Conservation (phyloP, 2,797 vertebrate species). For the Podarcis siculus region DNA sequence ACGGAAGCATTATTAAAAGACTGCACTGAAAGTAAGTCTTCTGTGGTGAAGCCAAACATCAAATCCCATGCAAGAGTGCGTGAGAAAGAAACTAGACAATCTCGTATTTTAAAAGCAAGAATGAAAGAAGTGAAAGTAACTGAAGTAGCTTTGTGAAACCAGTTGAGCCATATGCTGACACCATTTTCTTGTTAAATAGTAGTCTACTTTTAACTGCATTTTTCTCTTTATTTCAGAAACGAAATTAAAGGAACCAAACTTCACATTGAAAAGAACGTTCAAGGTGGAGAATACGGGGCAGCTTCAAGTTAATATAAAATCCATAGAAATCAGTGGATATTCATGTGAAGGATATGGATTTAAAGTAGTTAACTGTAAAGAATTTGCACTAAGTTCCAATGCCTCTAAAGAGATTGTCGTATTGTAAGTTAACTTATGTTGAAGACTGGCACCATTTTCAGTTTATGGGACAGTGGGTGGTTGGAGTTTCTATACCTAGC, state of each 20-base stretch:
- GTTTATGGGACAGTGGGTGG: background rate
- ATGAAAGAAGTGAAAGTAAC: background rate
- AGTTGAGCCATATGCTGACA: background rate
- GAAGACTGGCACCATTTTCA: background rate
- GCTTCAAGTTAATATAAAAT: conserved; percentile 88
- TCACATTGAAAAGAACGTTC: conserved; percentile 92
- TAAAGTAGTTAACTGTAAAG: conserved; percentile 96
- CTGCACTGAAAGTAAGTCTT: conserved; percentile 93
- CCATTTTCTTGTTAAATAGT: background rate
- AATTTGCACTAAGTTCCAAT: conserved; percentile 93
- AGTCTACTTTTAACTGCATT: conserved; percentile 19
- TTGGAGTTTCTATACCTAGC: background rate
- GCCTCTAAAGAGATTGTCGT: conserved; percentile 94
- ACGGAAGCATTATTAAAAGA: conserved; percentile 94
- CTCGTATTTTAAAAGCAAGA: background rate
- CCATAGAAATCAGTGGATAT: conserved; percentile 93
- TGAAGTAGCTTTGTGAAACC: background rate
- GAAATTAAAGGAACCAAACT: conserved; percentile 93
- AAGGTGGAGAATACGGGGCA: conserved; percentile 94
- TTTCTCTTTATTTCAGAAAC: conserved; percentile 79
- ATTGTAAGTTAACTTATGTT: conserved; percentile 84
- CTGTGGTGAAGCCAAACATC: background rate
- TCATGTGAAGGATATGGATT: conserved; percentile 96
- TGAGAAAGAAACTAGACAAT: background rate
- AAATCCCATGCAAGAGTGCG: background rate